Evolutionary conservation across 2,113 vertebrate species (phyloP).

Genomic region (Stomatorhinus ivindoensis): DNA sequence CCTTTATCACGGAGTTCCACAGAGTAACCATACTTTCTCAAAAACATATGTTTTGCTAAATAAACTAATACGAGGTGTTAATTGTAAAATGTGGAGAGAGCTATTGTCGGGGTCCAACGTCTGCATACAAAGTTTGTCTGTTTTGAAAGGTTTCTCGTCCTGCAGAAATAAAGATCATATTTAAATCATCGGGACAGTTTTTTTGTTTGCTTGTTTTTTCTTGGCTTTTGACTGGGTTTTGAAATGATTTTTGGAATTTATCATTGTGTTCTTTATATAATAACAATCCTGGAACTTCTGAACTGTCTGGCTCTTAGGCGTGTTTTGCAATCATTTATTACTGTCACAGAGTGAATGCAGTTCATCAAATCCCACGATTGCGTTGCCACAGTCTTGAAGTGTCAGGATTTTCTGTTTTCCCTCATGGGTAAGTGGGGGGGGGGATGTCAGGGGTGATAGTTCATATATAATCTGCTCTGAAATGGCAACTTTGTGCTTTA

Average conservation of each 20-base stretch:
- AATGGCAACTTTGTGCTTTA: background rate
- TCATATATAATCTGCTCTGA: background rate
- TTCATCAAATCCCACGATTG: background rate
- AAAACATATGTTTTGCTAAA: background rate
- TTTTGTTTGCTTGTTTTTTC: background rate
- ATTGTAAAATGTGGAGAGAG: background rate
- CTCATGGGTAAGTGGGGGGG: background rate
- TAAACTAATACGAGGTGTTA: background rate
- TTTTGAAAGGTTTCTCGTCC: background rate
- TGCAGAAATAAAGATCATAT: background rate
- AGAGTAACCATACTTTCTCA: background rate
- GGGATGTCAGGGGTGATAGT: background rate
- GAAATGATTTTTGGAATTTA: background rate
- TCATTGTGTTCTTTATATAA: background rate
- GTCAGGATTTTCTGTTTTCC: background rate
- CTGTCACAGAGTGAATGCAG: background rate
- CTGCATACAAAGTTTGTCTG: background rate
- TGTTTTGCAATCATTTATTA: background rate
- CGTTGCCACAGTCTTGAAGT: background rate
- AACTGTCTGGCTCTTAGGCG: background rate
- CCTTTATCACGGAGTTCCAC: background rate
- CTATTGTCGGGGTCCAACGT: background rate
- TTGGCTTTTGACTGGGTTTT: background rate
- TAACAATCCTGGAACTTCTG: background rate
- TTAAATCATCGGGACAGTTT: background rate